These are phyloP conservation scores for Hedychridium roseum DNA, from an alignment of 2,888 invertebrate genomes.

Conservation along the genomic window DNA sequence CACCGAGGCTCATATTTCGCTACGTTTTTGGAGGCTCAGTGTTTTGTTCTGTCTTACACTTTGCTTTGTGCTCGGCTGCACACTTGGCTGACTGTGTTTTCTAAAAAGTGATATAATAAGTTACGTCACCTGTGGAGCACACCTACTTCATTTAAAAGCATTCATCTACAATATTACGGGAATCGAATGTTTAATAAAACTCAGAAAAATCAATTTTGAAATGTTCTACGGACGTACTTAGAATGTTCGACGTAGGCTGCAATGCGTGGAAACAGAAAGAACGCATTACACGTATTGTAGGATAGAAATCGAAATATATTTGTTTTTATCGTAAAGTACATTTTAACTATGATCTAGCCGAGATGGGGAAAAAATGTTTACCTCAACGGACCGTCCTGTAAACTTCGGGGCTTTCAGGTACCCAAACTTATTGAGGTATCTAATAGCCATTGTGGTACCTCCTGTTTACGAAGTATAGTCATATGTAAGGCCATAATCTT, in stretches of 20 bases:
- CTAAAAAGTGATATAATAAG: conserved; percentile 29
- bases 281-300: conserved; percentile 7
- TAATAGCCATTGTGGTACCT: conserved; percentile 87
- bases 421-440: conserved; percentile 79
- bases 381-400: conserved; percentile 12
- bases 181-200: neutral
- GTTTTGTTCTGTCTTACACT: conserved; percentile 30
- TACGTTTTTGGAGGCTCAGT: conserved; percentile 48
- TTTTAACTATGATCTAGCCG: neutral
- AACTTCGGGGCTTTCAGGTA: conserved; percentile 64
- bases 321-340: neutral
- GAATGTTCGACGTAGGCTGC: conserved; percentile 32
- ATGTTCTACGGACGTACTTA: neutral
- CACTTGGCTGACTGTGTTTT: conserved; percentile 37
- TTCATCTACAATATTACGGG: neutral
- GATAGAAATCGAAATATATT: conserved; percentile 1
- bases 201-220: too few species aligned
- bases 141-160: too few species aligned
- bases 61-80: conserved; percentile 23
- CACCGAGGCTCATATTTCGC: too few species aligned
- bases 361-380: neutral
- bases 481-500: too few species aligned
- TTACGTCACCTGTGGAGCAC: too few species aligned
- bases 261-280: conserved; percentile 41
- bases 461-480: conserved; percentile 68